A percentile compares a stretch with the other conserved stretches of the same genome.
Evolutionary conservation across 2,113 vertebrate species (phyloP).

Genomic region (Oryctolagus cuniculus): DNA sequence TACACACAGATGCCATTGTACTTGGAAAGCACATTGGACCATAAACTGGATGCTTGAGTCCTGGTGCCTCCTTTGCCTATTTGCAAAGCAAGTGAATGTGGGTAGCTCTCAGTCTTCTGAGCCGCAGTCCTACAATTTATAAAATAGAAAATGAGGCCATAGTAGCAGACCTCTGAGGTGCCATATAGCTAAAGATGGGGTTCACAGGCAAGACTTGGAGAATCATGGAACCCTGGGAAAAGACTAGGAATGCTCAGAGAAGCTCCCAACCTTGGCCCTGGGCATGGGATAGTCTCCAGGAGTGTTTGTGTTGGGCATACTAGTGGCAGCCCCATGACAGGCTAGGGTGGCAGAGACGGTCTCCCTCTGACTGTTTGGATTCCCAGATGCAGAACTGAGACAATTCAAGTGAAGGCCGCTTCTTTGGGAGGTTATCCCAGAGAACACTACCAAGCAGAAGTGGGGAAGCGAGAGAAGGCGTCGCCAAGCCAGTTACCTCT

Average conservation of each 20-base stretch:
- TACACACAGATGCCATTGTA: neutral
- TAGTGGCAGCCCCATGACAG: neutral
- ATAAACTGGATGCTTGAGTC: neutral
- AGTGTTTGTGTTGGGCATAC: neutral
- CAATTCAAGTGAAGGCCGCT: neutral
- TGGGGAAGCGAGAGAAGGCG: neutral
- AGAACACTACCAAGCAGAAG: neutral
- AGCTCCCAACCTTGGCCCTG: neutral
- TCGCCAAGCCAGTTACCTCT: neutral
- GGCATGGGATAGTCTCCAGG: neutral
- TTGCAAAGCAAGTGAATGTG: neutral
- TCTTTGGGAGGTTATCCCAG: neutral
- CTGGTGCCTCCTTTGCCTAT: neutral
- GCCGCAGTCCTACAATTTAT: neutral
- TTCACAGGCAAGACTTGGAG: neutral
- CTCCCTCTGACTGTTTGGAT: slow-evolving; percentile 17
- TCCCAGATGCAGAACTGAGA: slow-evolving; percentile 26
- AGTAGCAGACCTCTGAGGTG: neutral
- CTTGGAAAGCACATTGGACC: slow-evolving; percentile 9
- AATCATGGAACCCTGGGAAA: neutral
- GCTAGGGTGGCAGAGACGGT: neutral
- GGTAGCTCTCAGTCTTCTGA: neutral
- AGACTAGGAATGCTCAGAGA: neutral
- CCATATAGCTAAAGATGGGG: neutral
- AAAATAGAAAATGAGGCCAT: slow-evolving; percentile 12